A percentile compares a stretch with the other conserved stretches of the same genome.
Conservation (phyloP, 2,797 vertebrate species). For the Gila robusta region DNA sequence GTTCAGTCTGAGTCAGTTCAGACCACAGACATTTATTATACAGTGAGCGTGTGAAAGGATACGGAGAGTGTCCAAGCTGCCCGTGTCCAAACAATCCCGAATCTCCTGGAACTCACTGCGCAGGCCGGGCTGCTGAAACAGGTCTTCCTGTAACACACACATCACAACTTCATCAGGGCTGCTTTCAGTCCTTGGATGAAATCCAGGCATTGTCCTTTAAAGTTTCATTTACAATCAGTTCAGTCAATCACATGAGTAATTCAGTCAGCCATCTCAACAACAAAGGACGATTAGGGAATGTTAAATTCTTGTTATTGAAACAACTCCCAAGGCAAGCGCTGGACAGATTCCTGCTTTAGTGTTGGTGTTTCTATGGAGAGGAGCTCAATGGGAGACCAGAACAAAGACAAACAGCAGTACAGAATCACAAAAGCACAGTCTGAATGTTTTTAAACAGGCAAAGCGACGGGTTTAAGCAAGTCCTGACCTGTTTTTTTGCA, state of each 20-base stretch:
- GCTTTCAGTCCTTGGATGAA: slow-evolving; percentile 3
- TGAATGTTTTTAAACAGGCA: not conserved
- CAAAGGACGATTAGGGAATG: not conserved
- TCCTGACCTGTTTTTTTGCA: slow-evolving; percentile 88
- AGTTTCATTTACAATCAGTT: not conserved
- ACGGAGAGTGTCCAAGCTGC: slow-evolving; percentile 88
- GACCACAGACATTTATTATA: not conserved
- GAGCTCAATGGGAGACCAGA: slow-evolving; percentile 6
- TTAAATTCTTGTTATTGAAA: not conserved
- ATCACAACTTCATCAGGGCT: not conserved
- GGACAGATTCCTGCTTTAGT: slow-evolving; percentile 44
- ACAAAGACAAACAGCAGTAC: slow-evolving; percentile 19
- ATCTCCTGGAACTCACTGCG: slow-evolving; percentile 92
- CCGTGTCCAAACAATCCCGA: slow-evolving; percentile 93
- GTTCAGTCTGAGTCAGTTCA: not conserved
- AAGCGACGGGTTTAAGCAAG: not conserved
- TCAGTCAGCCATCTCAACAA: not conserved
- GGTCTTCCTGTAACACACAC: slow-evolving; percentile 87
- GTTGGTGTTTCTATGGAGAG: slow-evolving; percentile 16
- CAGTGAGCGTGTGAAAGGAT: slow-evolving; percentile 81
- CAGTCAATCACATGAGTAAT: not conserved
- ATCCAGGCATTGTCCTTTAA: slow-evolving; percentile 8
- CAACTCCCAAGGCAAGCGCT: not conserved
- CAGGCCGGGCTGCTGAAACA: slow-evolving; percentile 97
- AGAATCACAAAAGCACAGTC: not conserved